Evolutionary conservation across 1,140 invertebrate genomes (phyloP), one percentile per base, ranked within the genome.

Genomic region (Lucilia cuprina): DNA sequence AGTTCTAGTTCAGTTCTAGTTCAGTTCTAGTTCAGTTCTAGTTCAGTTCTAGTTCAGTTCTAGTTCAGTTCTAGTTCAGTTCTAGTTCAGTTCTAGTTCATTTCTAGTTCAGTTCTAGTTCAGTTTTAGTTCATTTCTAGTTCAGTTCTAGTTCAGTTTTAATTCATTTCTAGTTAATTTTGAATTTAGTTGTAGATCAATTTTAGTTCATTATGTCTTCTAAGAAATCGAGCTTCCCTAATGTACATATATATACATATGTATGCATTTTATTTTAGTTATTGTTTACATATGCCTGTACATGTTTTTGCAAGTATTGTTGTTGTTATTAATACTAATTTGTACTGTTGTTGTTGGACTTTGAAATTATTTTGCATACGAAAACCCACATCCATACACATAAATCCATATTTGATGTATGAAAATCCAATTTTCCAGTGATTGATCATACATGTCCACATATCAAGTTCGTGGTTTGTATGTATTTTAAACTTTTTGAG

Each of bases 361-460:
- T 7, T n/a, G n/a, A 14, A 7, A 60, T 17, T 17, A n/a, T 17
- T 60, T 7, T n/a, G 13, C 55, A 60, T n/a, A 60, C 55, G 5
- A 60, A 60, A 21, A 70, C 65, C 21, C 65, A 70, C n/a, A 70
- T 9, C 21, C 65, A 70, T 25, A 70, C 19, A 70, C 9, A 21
- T 12, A 70, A 21, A 70, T 70, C 5, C 19, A 21, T 21, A 70
- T 70, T 21, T 25, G 19, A 70, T 70, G 65, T 87, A 89, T 89
- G 89, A 89, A 90, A 90, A 89, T 90, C 88, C 88, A 90, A 90
- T 89, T 90, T 90, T 90, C 89, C 88, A 87, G 89, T 90, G 89
- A 90, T 90, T 90, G 89, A 90, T 90, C 89, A 90, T 87, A 87
- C 78, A 82, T 74, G 30, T 83, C 84, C 86, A 86, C 82, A 87